phyloP scores from a whole-genome alignment of 1,140 invertebrate species.

The Cheumatopsyche charites region DNA sequence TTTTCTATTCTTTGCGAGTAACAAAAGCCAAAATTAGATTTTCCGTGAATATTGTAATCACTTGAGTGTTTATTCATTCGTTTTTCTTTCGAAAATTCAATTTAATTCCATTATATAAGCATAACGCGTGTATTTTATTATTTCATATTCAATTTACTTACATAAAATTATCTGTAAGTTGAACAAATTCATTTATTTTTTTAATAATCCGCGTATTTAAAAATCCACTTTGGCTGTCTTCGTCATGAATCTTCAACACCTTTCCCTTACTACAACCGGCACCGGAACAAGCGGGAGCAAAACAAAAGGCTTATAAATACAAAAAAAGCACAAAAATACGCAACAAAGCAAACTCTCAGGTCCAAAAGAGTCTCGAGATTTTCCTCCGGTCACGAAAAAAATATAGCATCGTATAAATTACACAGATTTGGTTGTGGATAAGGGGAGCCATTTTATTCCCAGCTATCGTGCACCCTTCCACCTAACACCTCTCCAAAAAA shows the following conservation, averaged over 20 bases:
- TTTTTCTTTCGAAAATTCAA: no score
- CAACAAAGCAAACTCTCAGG: conserved; percentile 9
- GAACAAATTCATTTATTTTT: neutral
- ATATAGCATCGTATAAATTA: conserved; percentile 24
- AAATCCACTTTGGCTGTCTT: conserved; percentile 8
- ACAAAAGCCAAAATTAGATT: no score
- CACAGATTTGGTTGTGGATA: conserved; percentile 25
- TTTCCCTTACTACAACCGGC: neutral
- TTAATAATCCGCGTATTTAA: conserved; percentile 10
- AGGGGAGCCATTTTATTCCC: conserved; percentile 20
- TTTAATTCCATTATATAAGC: no score
- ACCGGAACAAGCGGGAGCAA: conserved; percentile 7
- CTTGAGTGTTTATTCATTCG: no score
- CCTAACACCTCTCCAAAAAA: conserved; percentile 15
- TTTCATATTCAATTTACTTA: no score
- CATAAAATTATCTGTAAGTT: neutral
- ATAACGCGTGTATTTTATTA: no score
- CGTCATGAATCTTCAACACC: neutral
- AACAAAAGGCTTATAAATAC: conserved; percentile 10
- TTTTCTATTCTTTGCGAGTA: no score
- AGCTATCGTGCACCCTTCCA: conserved; percentile 8
- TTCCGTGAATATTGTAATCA: no score
- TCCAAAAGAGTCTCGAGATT: conserved; percentile 19
- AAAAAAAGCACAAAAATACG: conserved; percentile 8
- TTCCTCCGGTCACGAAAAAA: conserved; percentile 8